A percentile compares a stretch with the other conserved stretches of the same genome.
Evolutionary conservation across 2,888 invertebrate species (phyloP).

Genomic region (Cosmia pyralina): DNA sequence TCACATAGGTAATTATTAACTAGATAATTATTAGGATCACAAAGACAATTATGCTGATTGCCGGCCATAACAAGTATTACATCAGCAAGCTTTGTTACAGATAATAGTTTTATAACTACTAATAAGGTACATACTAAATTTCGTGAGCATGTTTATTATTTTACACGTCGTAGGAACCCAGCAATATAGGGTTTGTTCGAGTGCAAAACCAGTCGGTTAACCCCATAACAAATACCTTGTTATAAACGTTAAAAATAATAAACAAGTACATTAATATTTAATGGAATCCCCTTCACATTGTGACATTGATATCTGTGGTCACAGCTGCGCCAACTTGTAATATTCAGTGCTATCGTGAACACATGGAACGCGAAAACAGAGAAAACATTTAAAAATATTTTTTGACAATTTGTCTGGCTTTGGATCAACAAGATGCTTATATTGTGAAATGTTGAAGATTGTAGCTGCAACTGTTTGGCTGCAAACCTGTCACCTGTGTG

Average conservation of each 20-base stretch:
- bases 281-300: background rate
- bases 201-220: background rate
- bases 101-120: background rate
- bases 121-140: background rate
- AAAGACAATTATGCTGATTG: background rate
- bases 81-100: background rate
- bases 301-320: background rate
- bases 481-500: too few species aligned
- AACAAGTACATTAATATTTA: background rate
- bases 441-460: too few species aligned
- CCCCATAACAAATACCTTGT: background rate
- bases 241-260: background rate
- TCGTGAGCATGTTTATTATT: background rate
- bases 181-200: background rate
- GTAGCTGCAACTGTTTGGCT: too few species aligned
- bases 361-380: background rate
- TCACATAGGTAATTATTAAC: too few species aligned
- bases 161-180: background rate
- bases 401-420: too few species aligned
- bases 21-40: background rate
- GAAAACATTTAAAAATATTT: too few species aligned
- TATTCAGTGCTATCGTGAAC: constrained; percentile 8
- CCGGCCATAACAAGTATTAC: background rate
- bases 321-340: constrained; percentile 10
- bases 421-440: too few species aligned